A percentile compares a stretch with the other conserved stretches of the same genome.
Conservation (phyloP, 2,888 invertebrate species). For the Dendrolimus pini region DNA sequence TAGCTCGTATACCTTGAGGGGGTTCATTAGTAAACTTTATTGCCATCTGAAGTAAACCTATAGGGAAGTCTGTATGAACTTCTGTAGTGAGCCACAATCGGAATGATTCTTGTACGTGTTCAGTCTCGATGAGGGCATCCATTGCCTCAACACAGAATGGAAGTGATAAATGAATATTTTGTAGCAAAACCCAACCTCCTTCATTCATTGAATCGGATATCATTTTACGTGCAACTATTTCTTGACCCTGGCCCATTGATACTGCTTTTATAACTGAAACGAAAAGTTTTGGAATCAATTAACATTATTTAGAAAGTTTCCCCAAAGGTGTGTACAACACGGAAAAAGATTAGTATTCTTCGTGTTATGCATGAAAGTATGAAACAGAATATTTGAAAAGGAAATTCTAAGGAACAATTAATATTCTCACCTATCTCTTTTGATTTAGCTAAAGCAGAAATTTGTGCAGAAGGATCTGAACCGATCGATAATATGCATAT, state of each 20-base stretch:
- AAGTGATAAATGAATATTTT: slow-evolving; percentile 97
- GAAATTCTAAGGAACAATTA: not conserved
- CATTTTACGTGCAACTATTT: slow-evolving; percentile 87
- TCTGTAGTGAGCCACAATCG: slow-evolving; percentile 97
- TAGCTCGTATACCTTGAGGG: slow-evolving; percentile 94
- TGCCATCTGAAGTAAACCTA: slow-evolving; percentile 90
- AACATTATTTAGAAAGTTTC: too few relatives aligned
- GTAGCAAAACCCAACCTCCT: slow-evolving; percentile 96
- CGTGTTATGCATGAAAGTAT: too few relatives aligned
- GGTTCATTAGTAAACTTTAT: slow-evolving; percentile 99
- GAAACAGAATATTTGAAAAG: too few relatives aligned
- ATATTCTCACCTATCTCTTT: slow-evolving; percentile 85
- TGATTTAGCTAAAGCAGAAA: slow-evolving; percentile 89
- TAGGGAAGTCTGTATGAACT: slow-evolving; percentile 95
- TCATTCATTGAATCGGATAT: slow-evolving; percentile 85
- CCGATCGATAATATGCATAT: slow-evolving; percentile 96
- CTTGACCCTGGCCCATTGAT: slow-evolving; percentile 99
- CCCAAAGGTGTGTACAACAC: too few relatives aligned
- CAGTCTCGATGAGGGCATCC: slow-evolving; percentile 91
- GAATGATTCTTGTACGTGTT: slow-evolving; percentile 88
- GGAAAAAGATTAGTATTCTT: too few relatives aligned
- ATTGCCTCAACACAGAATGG: slow-evolving; percentile 95
- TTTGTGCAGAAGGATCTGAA: slow-evolving; percentile 97
- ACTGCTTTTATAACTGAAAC: slow-evolving; percentile 85
- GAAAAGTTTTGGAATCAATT: slow-evolving; percentile 3